Base-by-base conservation (phyloP, 2,113 vertebrate genomes). In the Hiodon tergisus region DNA sequence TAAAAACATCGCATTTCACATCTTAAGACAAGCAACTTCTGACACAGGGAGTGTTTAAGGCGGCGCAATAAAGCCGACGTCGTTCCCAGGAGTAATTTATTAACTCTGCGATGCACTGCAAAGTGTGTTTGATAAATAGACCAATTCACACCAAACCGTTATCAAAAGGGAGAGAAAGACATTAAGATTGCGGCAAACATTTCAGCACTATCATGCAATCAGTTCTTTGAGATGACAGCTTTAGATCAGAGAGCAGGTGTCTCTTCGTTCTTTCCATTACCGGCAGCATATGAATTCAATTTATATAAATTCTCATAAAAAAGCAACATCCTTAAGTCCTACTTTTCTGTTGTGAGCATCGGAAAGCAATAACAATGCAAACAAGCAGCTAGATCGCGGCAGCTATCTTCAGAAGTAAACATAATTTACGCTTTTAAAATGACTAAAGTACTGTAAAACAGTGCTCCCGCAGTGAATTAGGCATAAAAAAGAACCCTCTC, bases 61-160 rank as follows among this genome's bases (percentile, higher is more conserved):
- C 82, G 81, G 65, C 72, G 79, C 62, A 78, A 88, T 88, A 87
- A 79, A 89, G 85, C 89, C 83, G 84, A 72, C 69, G 75, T 84
- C 87, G 88, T 88, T 86, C 90, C 81, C 86, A 78, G 84, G 86
- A 90, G 89, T 87, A 89, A 89, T 88, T 86, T 85, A 89, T 88
- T 87, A 83, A 86, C 85, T 85, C 87, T 79, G 80, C 74, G 79
- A 76, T 75, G 79, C 83, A 85, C 83, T 82, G 85, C 86, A 84
- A 88, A 85, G 86, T 85, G 73, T 86, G 84, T 81, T 83, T 86
- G 82, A 90, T 91, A 90, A 90, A 90, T 88, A 84, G 83, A 86
- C 83, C 82, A 85, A 88, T 84, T 88, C 84, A 81, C 81, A 83
- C 82, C 78, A 85, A 89, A 86, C 87, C 82, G 81, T 87, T 90